A percentile compares a stretch with the other conserved stretches of the same genome.
Conservation (phyloP, 2,888 invertebrate genomes). For the Chalcis sispes region DNA sequence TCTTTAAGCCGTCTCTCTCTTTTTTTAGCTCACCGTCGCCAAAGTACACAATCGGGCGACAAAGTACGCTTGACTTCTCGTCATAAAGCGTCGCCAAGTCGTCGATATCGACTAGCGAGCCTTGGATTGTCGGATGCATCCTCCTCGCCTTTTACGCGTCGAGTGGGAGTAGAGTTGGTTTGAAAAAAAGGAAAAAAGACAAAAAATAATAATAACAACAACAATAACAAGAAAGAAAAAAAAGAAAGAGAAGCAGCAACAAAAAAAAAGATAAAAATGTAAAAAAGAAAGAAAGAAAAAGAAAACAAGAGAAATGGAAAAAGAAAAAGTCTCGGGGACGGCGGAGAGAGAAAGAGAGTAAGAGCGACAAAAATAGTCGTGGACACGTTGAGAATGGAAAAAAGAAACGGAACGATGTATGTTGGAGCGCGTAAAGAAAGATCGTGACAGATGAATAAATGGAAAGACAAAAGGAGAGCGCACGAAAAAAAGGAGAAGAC, state of each 20-base stretch:
- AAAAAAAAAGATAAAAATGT: no score
- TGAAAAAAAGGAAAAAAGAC: background rate
- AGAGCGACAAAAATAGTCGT: slow-evolving; percentile 21
- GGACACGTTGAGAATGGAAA: slow-evolving; percentile 9
- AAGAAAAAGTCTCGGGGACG: background rate
- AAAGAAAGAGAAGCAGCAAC: background rate
- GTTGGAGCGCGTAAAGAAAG: slow-evolving; percentile 37
- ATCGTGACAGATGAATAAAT: slow-evolving; percentile 51
- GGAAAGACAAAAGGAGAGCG: slow-evolving; percentile 33
- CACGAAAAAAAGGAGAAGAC: slow-evolving; percentile 38
- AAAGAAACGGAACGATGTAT: no score
- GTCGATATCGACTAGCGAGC: slow-evolving; percentile 41
- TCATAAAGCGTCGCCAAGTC: slow-evolving; percentile 50
- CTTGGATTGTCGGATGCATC: slow-evolving; percentile 46
- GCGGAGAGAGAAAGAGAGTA: background rate
- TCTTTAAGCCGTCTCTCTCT: no score
- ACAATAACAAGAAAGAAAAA: background rate
- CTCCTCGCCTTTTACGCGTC: slow-evolving; percentile 51
- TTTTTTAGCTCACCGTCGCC: background rate
- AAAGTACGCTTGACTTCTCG: slow-evolving; percentile 53
- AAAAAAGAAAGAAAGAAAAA: background rate
- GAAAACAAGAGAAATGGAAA: background rate
- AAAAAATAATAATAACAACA: background rate
- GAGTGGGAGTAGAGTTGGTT: background rate
- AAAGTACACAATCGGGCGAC: slow-evolving; percentile 44